These are phyloP conservation scores for Melopsittacus undulatus DNA, from an alignment of 2,797 vertebrate genomes.

Conservation along the genomic window DNA sequence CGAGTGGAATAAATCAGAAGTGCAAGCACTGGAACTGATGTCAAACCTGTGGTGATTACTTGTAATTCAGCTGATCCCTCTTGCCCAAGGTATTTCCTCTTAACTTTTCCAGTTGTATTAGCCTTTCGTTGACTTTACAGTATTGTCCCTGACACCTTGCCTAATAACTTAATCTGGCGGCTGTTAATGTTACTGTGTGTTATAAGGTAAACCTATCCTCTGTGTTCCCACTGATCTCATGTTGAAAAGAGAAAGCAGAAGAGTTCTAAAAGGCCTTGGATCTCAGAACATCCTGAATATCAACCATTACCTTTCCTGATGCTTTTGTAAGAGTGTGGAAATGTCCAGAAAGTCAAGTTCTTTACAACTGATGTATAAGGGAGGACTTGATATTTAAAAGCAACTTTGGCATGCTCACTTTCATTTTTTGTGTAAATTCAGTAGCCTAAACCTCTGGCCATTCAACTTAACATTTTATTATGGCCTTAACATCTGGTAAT, in stretches of 20 bases:
- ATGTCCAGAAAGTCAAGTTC: neutral
- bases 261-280: neutral
- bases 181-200: neutral
- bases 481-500: neutral
- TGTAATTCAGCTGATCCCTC: neutral
- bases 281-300: neutral
- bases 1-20: neutral
- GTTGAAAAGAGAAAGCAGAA: neutral
- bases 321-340: neutral
- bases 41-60: neutral
- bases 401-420: neutral
- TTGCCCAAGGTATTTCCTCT: neutral
- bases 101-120: neutral
- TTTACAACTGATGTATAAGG: neutral
- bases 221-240: neutral
- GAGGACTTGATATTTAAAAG: neutral
- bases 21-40: fast-evolving
- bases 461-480: neutral
- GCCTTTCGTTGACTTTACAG: neutral
- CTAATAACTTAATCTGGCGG: neutral
- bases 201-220: neutral
- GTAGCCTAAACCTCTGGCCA: neutral
- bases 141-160: neutral
- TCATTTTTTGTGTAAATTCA: neutral
- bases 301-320: neutral